Percentiles rank a stretch among this genome's conserved stretches.
phyloP scores from a whole-genome alignment of 2,888 invertebrate species.

The Drosophila histrio region DNA sequence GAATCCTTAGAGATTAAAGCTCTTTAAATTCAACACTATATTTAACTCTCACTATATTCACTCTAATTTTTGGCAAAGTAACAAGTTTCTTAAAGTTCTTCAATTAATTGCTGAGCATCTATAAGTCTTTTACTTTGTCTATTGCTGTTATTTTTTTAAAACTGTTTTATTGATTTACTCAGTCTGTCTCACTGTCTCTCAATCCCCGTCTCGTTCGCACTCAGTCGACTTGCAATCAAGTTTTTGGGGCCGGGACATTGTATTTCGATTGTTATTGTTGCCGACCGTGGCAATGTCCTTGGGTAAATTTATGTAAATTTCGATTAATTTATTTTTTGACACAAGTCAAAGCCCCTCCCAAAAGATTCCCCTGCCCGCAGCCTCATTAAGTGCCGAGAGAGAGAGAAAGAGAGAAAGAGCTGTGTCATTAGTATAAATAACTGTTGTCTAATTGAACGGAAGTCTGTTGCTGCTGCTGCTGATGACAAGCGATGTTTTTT shows the following conservation, averaged over 20 bases:
- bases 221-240: constrained; percentile 58
- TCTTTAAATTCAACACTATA: not conserved
- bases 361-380: not conserved
- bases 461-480: constrained; percentile 47
- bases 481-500: constrained; percentile 52
- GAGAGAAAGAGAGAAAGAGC: too few relatives aligned
- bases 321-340: constrained; percentile 70
- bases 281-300: constrained; percentile 42
- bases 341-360: constrained; percentile 13
- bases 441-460: constrained; percentile 69
- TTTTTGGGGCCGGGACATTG: constrained; percentile 50
- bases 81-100: not conserved
- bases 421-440: constrained; percentile 48
- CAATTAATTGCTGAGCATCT: not conserved
- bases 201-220: not conserved
- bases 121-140: not conserved
- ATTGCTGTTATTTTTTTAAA: not conserved
- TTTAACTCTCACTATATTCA: too few relatives aligned
- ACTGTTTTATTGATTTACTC: constrained; percentile 30
- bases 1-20: not conserved
- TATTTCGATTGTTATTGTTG: constrained; percentile 49
- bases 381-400: constrained; percentile 35
- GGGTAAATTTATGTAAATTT: constrained; percentile 70
- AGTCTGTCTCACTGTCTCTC: not conserved
- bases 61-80: too few relatives aligned